These are phyloP conservation scores for Ctenicera cuprea DNA, from an alignment of 2,888 invertebrate genomes.

Conservation along the genomic window DNA sequence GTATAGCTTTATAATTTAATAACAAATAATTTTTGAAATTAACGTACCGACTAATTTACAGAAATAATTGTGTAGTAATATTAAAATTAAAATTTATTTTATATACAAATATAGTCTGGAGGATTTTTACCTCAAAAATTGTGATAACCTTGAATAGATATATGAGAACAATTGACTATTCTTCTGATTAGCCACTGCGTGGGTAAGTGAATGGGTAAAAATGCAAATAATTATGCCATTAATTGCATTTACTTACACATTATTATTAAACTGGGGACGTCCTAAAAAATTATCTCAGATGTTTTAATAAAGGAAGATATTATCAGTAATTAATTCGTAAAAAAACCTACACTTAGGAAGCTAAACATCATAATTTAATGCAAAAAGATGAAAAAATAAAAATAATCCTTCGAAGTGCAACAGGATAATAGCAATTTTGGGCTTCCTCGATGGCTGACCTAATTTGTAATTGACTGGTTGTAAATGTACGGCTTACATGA, in stretches of 20 bases:
- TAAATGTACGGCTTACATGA: neutral
- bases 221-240: conserved; percentile 3
- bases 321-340: too few species aligned
- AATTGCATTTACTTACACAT: neutral
- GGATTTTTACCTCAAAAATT: too few species aligned
- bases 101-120: too few species aligned
- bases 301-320: too few species aligned
- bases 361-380: too few species aligned
- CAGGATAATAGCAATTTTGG: too few species aligned
- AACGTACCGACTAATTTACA: too few species aligned
- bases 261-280: conserved; percentile 1
- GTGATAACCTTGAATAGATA: conserved; percentile 3
- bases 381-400: neutral
- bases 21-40: too few species aligned
- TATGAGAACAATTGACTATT: conserved; percentile 1
- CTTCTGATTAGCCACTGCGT: neutral
- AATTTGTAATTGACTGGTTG: neutral
- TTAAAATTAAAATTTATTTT: too few species aligned
- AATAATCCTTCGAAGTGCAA: neutral
- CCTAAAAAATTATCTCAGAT: neutral
- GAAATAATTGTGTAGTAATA: too few species aligned
- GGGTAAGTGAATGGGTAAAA: neutral
- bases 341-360: neutral
- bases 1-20: too few species aligned
- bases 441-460: neutral